Base-by-base conservation (phyloP, 2,113 vertebrate genomes). In the Podarcis raffonei region DNA sequence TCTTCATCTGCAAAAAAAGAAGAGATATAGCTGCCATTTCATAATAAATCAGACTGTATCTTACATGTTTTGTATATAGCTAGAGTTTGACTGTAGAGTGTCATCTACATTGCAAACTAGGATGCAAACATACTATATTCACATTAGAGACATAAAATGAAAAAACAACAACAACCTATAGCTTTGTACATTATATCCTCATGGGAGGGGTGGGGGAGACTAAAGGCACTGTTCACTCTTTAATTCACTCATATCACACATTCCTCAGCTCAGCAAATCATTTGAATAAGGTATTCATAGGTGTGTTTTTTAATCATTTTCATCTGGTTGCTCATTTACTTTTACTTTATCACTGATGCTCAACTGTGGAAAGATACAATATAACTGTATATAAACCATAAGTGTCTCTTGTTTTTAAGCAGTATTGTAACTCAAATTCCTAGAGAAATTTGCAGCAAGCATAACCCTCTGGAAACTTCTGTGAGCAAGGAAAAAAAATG, bases 1-100 rank as follows among this genome's bases (percentile, higher is more conserved):
- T 97, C 95, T 98, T 98, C 93, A 99, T 98, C 98, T 99, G 91
- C 2, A 82, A 94, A 89, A 57, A 92, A 91, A 93, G 72, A 96
- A 81, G 2, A 95, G 18, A 94, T 48, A 18, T 37, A 83, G 2
- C 53, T 89, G 16, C 8, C 32, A 37, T 18, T 35, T 9, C n/a
- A 77, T 48, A 66, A 15, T 27, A 42, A 80, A 39, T 1, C 32
- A 81, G 4, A 92, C 27, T 71, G 25, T 62, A n/a, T 42, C 62
- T 88, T 48, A 83, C 2, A 13, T 76, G 37, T 68, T 83, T 88
- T n/a, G 27, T 42, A 27, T 20, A 88, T 74, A 74, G n/a, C 12
- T 81, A 82, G 8, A 15, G 22, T 22, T 35, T 84, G 72, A 25
- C 35, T 27, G 30, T 27, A 84, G 16, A 71, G 18, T 71, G 15